Conservation (phyloP, 1,140 invertebrate species). For the Hormaphis cornu region DNA sequence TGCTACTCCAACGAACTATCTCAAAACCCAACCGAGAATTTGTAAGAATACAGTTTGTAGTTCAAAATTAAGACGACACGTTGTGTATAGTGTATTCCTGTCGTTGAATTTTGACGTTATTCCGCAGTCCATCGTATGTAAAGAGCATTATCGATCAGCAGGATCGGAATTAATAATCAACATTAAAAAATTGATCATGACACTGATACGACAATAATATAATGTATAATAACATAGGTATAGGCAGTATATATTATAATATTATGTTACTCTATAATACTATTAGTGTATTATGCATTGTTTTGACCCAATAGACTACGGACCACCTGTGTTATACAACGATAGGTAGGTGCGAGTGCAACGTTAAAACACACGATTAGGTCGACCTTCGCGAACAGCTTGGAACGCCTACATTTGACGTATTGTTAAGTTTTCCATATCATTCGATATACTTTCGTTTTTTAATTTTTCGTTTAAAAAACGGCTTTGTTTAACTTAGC, state of each 20-base stretch:
- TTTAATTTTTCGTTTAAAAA: background rate
- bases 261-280: no score
- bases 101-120: background rate
- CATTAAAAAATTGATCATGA: background rate
- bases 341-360: background rate
- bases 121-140: no score
- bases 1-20: no score
- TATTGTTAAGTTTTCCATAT: background rate
- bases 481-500: no score
- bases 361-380: slow-evolving; percentile 20
- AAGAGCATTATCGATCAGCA: background rate
- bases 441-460: slow-evolving; percentile 5
- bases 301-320: background rate
- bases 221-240: no score
- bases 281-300: no score
- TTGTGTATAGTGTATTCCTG: no score
- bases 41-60: background rate
- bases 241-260: no score
- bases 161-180: background rate
- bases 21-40: no score
- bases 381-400: background rate
- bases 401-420: background rate
- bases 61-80: background rate
- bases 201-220: background rate
- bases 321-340: background rate